Percentiles rank a stretch among this genome's conserved stretches.
Conservation (phyloP, 2,797 vertebrate species). For the Rhabdophis nuchalis region DNA sequence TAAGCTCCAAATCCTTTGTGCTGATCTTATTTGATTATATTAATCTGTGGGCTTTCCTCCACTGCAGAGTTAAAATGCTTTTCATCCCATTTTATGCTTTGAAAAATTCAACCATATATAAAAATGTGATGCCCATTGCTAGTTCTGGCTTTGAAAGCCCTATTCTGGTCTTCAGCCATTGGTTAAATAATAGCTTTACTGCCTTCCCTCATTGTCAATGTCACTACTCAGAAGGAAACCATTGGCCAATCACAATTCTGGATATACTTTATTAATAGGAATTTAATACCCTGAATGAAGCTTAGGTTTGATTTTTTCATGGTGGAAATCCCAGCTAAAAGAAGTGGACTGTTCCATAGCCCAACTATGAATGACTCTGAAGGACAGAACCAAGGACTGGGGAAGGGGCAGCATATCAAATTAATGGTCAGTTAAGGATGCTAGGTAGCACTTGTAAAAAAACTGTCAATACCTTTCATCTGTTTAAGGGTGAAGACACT, state of each 20-base stretch:
- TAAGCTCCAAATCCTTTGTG: not conserved
- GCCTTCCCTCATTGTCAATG: not conserved
- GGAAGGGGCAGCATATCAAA: not conserved
- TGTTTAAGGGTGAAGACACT: not conserved
- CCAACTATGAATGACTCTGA: not conserved
- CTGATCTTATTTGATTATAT: not conserved
- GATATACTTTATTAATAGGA: not conserved
- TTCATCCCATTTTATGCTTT: not conserved
- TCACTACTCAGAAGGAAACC: not conserved
- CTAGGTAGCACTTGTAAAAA: not conserved
- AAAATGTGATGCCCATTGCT: not conserved
- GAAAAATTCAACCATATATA: not conserved
- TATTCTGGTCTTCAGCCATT: not conserved
- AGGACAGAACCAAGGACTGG: not conserved
- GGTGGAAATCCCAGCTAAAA: not conserved
- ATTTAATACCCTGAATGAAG: not conserved
- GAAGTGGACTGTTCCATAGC: not conserved
- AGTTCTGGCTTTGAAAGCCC: not conserved
- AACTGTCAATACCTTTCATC: not conserved
- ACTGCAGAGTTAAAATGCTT: not conserved
- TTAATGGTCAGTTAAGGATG: not conserved
- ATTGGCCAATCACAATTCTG: not conserved
- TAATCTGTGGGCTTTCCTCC: not conserved
- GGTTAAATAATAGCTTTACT: not conserved
- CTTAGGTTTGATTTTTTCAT: not conserved